Evolutionary conservation across 2,797 vertebrate genomes (phyloP).

Genomic region (Myotis planiceps): DNA sequence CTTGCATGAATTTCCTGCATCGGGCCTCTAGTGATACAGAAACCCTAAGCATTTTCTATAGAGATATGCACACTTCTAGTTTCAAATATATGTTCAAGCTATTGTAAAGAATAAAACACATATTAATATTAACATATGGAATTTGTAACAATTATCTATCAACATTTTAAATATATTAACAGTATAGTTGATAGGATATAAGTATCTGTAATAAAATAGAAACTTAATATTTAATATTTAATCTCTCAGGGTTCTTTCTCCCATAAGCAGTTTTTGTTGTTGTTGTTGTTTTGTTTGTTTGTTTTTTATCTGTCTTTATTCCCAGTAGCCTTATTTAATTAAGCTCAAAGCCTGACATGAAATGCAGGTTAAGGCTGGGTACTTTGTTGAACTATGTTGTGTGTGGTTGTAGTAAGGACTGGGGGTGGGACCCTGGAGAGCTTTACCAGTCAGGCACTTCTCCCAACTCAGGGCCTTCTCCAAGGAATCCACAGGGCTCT

Average conservation of each 20-base stretch:
- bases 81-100: constrained; percentile 16
- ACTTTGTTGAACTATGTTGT: not conserved
- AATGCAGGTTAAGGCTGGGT: not conserved
- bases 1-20: too few species aligned
- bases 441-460: not conserved
- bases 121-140: not conserved
- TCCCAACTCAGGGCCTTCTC: not conserved
- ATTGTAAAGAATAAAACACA: not conserved
- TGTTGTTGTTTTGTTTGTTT: not conserved
- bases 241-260: not conserved
- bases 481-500: not conserved
- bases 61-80: not conserved
- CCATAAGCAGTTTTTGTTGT: not conserved
- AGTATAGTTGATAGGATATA: not conserved
- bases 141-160: not conserved
- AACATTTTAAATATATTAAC: not conserved
- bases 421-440: not conserved
- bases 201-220: constrained; percentile 1
- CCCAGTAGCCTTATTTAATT: not conserved
- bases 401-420: not conserved
- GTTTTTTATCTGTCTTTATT: not conserved
- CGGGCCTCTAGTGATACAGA: not conserved
- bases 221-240: not conserved
- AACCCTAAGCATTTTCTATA: not conserved
- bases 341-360: constrained; percentile 24